Evolutionary conservation across 2,888 invertebrate species (phyloP).

Genomic region (Scaptomyza parva): DNA sequence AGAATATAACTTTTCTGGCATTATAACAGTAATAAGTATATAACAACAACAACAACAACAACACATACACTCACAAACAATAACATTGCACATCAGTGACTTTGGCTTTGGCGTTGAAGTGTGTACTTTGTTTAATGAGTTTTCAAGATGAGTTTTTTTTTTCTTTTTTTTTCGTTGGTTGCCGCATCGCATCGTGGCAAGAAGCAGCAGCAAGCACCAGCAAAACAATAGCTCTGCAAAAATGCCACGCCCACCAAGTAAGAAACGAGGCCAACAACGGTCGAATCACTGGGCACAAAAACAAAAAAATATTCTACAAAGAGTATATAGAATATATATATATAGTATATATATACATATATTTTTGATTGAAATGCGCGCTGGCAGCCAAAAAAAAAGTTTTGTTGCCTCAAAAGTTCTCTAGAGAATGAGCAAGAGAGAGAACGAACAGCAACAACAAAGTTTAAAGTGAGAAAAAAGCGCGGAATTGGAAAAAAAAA

Average conservation of each 20-base stretch:
- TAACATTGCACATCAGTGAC: conserved; percentile 52
- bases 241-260: conserved; percentile 34
- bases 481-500: conserved; percentile 44
- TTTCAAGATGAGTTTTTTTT: conserved; percentile 73
- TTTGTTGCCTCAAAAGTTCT: conserved; percentile 53
- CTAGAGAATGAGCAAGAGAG: conserved; percentile 29
- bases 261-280: conserved; percentile 48
- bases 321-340: conserved; percentile 3
- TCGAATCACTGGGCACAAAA: conserved; percentile 18
- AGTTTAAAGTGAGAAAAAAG: conserved; percentile 29
- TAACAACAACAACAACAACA: conserved; percentile 13
- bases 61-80: conserved; percentile 12
- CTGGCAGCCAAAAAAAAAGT: conserved; percentile 53
- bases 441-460: conserved; percentile 8
- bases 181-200: conserved; percentile 23
- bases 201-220: conserved; percentile 6
- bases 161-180: conserved; percentile 20
- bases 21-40: conserved; percentile 61
- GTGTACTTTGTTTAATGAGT: conserved; percentile 81
- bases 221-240: conserved; percentile 43
- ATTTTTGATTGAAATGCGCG: conserved; percentile 61
- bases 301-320: neutral
- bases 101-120: conserved; percentile 65
- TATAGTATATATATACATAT: conserved; percentile 32
- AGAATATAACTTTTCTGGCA: conserved; percentile 45